A percentile compares a stretch with the other conserved stretches of the same genome.
Evolutionary conservation across 2,888 invertebrate species (phyloP).

Genomic region (Cheilosia urbana): DNA sequence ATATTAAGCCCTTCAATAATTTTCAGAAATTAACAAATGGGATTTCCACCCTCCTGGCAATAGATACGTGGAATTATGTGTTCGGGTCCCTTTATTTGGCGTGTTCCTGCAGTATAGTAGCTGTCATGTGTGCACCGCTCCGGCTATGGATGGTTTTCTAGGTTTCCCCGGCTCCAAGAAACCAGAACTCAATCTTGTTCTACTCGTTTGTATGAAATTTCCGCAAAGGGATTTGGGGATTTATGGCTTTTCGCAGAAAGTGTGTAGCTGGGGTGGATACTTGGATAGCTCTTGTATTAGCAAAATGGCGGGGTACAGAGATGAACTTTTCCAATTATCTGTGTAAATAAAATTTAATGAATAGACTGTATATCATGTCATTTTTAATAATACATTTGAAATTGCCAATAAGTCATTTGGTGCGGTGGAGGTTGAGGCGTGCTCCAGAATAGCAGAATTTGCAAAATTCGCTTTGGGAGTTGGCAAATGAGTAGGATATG

Average conservation of each 20-base stretch:
- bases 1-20: slow-evolving; percentile 75
- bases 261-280: neutral
- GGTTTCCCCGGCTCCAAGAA: slow-evolving; percentile 31
- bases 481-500: neutral
- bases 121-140: slow-evolving; percentile 40
- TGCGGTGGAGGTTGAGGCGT: slow-evolving; percentile 8
- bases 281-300: slow-evolving; percentile 32
- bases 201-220: slow-evolving; percentile 68
- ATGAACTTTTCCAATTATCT: slow-evolving; percentile 76
- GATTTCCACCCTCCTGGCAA: slow-evolving; percentile 68
- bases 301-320: slow-evolving; percentile 43
- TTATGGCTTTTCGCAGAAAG: slow-evolving; percentile 59
- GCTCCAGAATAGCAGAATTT: slow-evolving; percentile 14
- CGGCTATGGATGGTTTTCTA: slow-evolving; percentile 39
- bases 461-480: slow-evolving; percentile 28
- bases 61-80: slow-evolving; percentile 71
- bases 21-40: slow-evolving; percentile 75
- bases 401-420: slow-evolving; percentile 72
- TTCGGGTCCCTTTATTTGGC: slow-evolving; percentile 55
- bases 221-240: slow-evolving; percentile 73
- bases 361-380: slow-evolving; percentile 75
- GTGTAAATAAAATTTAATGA: slow-evolving; percentile 76
- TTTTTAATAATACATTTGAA: slow-evolving; percentile 74
- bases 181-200: slow-evolving; percentile 60
- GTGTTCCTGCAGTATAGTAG: slow-evolving; percentile 8